Evolutionary conservation across 2,797 vertebrate genomes (phyloP).

Genomic region (Helostoma temminkii): DNA sequence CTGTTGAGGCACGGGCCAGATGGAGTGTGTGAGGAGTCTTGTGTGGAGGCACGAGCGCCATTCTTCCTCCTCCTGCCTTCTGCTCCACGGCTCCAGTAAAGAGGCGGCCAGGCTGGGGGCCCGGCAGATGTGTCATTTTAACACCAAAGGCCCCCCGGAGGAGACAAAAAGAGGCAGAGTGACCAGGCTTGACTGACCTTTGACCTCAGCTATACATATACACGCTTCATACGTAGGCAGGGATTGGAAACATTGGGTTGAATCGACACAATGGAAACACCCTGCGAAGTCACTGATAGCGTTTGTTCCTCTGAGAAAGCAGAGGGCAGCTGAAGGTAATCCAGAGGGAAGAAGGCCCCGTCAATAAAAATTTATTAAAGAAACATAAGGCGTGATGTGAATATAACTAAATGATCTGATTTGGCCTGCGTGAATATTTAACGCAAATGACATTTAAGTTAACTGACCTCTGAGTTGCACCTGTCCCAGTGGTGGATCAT

Average conservation of each 20-base stretch:
- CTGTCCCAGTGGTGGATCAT: background rate
- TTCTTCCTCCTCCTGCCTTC: conserved; percentile 64
- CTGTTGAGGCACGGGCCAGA: conserved; percentile 82
- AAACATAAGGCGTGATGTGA: conserved; percentile 4
- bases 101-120: conserved; percentile 19
- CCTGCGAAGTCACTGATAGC: background rate
- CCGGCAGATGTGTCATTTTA: conserved; percentile 74
- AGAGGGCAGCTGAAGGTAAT: conserved; percentile 1
- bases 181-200: conserved; percentile 49
- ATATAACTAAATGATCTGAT: background rate
- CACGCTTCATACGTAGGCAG: conserved; percentile 34
- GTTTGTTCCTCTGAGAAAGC: conserved; percentile 22
- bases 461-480: background rate
- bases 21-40: conserved; percentile 76
- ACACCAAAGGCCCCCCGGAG: conserved; percentile 38
- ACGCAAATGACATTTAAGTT: background rate
- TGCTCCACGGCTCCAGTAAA: conserved; percentile 62
- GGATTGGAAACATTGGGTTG: background rate
- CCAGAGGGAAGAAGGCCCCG: background rate
- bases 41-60: conserved; percentile 78
- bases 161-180: conserved; percentile 58
- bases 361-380: conserved; percentile 15
- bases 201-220: conserved; percentile 52
- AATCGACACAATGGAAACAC: conserved; percentile 8
- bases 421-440: conserved; percentile 5